These are phyloP conservation scores for Drosophila peninsularis DNA, from an alignment of 2,888 invertebrate genomes.

Conservation along the genomic window DNA sequence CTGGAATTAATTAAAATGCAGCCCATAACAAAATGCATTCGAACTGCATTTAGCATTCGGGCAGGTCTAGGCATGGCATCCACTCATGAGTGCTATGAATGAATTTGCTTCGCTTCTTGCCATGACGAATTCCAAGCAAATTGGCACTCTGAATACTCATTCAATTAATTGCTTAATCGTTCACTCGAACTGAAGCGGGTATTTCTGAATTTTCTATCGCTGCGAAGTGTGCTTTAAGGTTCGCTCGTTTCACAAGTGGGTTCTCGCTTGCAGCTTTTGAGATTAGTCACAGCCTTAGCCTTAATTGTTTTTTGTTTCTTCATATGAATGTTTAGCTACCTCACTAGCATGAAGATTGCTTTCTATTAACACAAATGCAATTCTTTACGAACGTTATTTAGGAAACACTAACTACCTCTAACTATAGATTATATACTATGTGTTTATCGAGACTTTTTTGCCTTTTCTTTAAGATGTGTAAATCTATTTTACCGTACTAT, in stretches of 20 bases:
- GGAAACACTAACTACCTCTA: not conserved
- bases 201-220: conserved; percentile 8
- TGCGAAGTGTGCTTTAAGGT: not conserved
- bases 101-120: conserved; percentile 29
- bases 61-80: not conserved
- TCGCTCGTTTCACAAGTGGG: not conserved
- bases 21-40: conserved; percentile 35
- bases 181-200: conserved; percentile 12
- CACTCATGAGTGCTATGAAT: conserved; percentile 42
- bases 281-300: conserved; percentile 1
- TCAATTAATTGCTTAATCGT: conserved; percentile 27
- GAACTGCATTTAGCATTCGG: not conserved
- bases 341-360: not conserved
- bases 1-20: conserved; percentile 54
- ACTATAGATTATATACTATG: no score
- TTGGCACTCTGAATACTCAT: conserved; percentile 23
- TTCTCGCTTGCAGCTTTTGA: conserved; percentile 3
- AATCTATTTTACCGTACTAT: no score
- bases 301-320: not conserved
- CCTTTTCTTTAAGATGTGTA: no score
- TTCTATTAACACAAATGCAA: not conserved
- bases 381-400: not conserved
- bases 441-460: no score
- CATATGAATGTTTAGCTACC: not conserved
- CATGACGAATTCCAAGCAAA: conserved; percentile 18